These are phyloP conservation scores for Anarsia innoxiella DNA, from an alignment of 2,888 invertebrate species.

Conservation along the genomic window DNA sequence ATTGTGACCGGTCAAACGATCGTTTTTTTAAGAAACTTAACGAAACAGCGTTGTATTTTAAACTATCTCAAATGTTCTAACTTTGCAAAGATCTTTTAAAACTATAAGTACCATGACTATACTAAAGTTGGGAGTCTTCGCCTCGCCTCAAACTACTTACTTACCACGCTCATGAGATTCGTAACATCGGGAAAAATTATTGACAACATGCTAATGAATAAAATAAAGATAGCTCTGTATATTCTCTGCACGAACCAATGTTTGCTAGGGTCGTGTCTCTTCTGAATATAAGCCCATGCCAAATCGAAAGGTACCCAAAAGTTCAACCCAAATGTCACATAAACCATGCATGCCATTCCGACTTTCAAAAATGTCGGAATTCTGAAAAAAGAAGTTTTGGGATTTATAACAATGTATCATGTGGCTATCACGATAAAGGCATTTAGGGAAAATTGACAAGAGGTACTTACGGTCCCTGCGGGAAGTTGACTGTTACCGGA, in stretches of 20 bases:
- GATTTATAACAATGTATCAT: too few relatives aligned
- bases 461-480: too few relatives aligned
- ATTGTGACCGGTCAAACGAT: too few relatives aligned
- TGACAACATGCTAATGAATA: slow-evolving; percentile 26
- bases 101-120: too few relatives aligned
- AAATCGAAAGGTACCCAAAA: slow-evolving; percentile 46
- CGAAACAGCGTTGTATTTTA: too few relatives aligned
- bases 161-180: slow-evolving; percentile 39
- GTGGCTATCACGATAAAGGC: too few relatives aligned
- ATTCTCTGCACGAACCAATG: slow-evolving; percentile 45
- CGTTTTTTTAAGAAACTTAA: slow-evolving; percentile 6
- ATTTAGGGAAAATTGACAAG: too few relatives aligned
- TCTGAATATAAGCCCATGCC: slow-evolving; percentile 36
- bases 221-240: slow-evolving; percentile 30
- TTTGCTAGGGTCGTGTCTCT: slow-evolving; percentile 19
- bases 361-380: slow-evolving; percentile 35
- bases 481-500: slow-evolving; percentile 44
- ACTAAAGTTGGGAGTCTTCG: too few relatives aligned
- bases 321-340: slow-evolving; percentile 35
- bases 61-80: too few relatives aligned
- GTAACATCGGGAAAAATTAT: slow-evolving; percentile 33
- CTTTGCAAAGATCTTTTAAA: too few relatives aligned
- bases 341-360: slow-evolving; percentile 33
- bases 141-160: too few relatives aligned
- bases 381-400: too few relatives aligned